A percentile compares a stretch with the other conserved stretches of the same genome.
phyloP scores from a whole-genome alignment of 2,113 vertebrate species.

The Bujurquina vittata region DNA sequence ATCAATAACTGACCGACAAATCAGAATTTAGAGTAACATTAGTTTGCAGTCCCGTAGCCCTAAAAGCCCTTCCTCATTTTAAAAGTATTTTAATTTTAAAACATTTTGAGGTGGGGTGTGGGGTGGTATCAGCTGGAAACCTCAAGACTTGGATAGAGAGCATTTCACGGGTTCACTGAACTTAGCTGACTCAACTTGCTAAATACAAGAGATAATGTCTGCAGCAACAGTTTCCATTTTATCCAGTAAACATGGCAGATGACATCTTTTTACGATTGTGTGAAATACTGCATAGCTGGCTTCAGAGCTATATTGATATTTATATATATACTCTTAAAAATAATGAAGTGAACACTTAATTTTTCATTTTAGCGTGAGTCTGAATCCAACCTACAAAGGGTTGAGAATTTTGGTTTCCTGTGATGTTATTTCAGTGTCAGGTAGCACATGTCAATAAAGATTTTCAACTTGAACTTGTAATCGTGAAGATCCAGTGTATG shows the following conservation, averaged over 20 bases:
- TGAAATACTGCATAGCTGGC: neutral
- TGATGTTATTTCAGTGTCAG: neutral
- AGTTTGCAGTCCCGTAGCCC: neutral
- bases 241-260: rapidly evolving
- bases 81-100: neutral
- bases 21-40: neutral
- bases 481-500: neutral
- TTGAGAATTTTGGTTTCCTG: neutral
- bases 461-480: neutral
- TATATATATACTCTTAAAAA: neutral
- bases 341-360: neutral
- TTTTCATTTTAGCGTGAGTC: neutral
- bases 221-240: neutral
- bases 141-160: neutral
- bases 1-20: neutral
- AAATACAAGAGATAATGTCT: neutral
- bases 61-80: neutral
- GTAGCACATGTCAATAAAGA: neutral
- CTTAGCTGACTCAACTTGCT: rapidly evolving
- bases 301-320: neutral
- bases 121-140: neutral
- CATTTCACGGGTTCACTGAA: neutral
- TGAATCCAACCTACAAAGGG: neutral
- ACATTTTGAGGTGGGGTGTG: neutral
- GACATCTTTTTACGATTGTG: neutral